Percentiles rank a stretch among this genome's conserved stretches.
Evolutionary conservation across 2,113 vertebrate genomes (phyloP).

Genomic region (Otis tarda): DNA sequence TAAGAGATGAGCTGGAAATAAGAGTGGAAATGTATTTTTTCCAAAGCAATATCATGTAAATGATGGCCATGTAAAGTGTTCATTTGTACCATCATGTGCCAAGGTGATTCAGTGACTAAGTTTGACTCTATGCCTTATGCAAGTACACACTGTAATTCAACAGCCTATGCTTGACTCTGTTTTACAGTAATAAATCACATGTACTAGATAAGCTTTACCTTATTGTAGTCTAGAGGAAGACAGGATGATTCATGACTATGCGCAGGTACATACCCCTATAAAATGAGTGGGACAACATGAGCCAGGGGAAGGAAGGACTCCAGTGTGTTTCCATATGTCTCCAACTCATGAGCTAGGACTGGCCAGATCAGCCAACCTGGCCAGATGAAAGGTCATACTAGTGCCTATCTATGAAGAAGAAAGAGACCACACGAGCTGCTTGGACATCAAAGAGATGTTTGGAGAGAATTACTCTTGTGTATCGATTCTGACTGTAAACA

Average conservation of each 20-base stretch:
- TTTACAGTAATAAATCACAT: neutral
- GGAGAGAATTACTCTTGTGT: neutral
- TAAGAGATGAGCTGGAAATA: neutral
- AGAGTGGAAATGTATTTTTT: neutral
- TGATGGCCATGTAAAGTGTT: neutral
- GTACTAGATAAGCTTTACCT: neutral
- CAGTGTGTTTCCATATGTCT: neutral
- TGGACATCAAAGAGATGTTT: neutral
- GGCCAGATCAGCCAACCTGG: neutral
- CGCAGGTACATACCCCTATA: neutral
- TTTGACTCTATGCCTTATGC: neutral
- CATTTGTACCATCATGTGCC: neutral
- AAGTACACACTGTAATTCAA: neutral
- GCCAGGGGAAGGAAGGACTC: neutral
- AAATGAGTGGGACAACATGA: neutral
- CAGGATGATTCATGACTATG: neutral
- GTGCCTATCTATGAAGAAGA: neutral
- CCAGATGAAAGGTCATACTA: neutral
- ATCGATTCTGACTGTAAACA: neutral
- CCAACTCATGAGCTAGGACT: neutral
- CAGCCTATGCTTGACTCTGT: neutral
- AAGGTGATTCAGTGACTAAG: neutral
- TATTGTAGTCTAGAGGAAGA: neutral
- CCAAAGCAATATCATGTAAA: neutral
- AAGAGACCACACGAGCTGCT: neutral